Conservation (phyloP, 2,888 invertebrate genomes). For the Salpingus planirostris region DNA sequence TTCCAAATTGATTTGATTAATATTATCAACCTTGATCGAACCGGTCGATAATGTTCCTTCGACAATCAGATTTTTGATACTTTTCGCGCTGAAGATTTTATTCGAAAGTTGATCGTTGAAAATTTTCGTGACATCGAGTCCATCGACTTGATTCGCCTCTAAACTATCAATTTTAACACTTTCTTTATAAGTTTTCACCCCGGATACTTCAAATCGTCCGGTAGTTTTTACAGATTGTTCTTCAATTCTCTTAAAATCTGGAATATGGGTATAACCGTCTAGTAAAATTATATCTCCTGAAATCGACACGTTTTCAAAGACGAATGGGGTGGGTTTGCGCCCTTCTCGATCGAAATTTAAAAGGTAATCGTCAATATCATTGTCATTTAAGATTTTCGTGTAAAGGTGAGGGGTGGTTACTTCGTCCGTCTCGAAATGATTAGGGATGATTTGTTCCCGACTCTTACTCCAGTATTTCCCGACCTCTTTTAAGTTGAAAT, state of each 20-base stretch:
- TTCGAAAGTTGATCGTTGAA: slow-evolving; percentile 3
- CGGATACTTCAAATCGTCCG: slow-evolving; percentile 28
- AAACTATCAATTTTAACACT: slow-evolving; percentile 22
- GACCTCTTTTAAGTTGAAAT: slow-evolving; percentile 22
- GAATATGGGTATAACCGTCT: slow-evolving; percentile 21
- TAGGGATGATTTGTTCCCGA: slow-evolving; percentile 31
- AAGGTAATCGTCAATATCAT: slow-evolving; percentile 27
- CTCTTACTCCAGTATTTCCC: slow-evolving; percentile 35
- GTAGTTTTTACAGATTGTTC: slow-evolving; percentile 27
- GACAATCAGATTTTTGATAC: not conserved
- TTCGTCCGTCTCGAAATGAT: slow-evolving; percentile 27
- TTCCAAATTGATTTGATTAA: slow-evolving; percentile 23
- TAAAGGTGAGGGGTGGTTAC: slow-evolving; percentile 29
- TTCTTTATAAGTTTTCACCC: slow-evolving; percentile 25
- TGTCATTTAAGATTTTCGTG: slow-evolving; percentile 27
- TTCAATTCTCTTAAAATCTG: slow-evolving; percentile 28
- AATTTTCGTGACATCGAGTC: not conserved
- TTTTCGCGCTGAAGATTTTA: not conserved
- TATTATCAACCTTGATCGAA: slow-evolving; percentile 7
- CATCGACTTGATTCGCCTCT: slow-evolving; percentile 8
- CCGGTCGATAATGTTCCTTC: not conserved
- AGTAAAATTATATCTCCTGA: slow-evolving; percentile 28
- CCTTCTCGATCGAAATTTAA: slow-evolving; percentile 22
- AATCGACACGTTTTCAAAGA: slow-evolving; percentile 32
- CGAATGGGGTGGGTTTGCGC: slow-evolving; percentile 21